These are phyloP conservation scores for Formica exsecta DNA, from an alignment of 1,140 invertebrate species.

Conservation along the genomic window DNA sequence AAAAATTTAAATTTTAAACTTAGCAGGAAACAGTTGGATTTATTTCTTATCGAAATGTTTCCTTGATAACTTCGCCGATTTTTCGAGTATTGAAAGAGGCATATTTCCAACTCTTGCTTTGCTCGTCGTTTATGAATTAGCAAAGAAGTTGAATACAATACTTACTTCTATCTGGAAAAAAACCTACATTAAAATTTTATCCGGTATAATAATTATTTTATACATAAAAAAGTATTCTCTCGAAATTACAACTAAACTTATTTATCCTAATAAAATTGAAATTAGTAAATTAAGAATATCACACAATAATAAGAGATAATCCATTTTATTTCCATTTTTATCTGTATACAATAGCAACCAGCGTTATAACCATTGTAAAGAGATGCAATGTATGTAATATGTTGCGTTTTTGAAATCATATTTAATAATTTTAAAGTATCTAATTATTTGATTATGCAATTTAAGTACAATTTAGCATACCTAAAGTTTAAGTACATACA, in stretches of 20 bases:
- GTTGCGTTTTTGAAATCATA: conserved; percentile 14
- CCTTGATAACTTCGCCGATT: no score
- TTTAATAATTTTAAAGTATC: background rate
- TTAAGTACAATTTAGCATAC: conserved; percentile 17
- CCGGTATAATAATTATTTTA: no score
- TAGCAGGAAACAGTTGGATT: background rate
- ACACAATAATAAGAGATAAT: conserved; percentile 63
- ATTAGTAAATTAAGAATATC: background rate
- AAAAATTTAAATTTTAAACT: background rate
- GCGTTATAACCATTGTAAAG: conserved; percentile 65
- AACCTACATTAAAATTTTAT: no score
- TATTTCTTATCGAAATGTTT: background rate
- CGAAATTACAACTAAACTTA: background rate
- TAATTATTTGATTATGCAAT: background rate
- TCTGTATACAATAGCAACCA: conserved; percentile 72
- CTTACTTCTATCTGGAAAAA: no score
- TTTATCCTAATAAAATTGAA: background rate
- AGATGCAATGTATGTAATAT: conserved; percentile 64
- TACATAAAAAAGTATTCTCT: background rate
- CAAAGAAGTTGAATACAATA: no score
- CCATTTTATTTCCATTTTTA: conserved; percentile 69
- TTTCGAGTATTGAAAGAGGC: no score
- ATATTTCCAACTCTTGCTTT: no score
- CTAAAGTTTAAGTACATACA: conserved; percentile 28
- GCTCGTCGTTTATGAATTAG: no score